Conservation (phyloP, 1,140 invertebrate species). For the Saccostrea glomerata region DNA sequence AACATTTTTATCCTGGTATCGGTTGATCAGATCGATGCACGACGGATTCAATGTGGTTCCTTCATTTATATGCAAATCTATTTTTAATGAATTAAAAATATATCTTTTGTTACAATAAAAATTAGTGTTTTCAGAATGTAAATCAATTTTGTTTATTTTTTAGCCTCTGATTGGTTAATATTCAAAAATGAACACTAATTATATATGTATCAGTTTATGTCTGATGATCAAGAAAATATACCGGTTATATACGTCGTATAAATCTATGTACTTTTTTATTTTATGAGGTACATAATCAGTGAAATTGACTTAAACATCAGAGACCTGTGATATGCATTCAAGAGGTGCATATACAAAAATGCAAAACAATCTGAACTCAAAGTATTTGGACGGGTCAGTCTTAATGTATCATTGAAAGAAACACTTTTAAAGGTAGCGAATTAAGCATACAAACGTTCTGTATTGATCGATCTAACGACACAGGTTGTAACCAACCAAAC, state of each 20-base stretch:
- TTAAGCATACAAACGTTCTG: background rate
- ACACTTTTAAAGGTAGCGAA: background rate
- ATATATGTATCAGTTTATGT: too few relatives aligned
- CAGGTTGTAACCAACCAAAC: constrained; percentile 22
- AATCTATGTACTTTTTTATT: background rate
- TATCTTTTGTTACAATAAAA: too few relatives aligned
- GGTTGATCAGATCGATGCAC: background rate
- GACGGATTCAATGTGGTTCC: too few relatives aligned
- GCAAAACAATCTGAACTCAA: background rate
- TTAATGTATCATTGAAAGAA: background rate
- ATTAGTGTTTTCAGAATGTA: too few relatives aligned
- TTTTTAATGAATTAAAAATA: too few relatives aligned
- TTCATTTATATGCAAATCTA: too few relatives aligned
- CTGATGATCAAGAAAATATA: too few relatives aligned
- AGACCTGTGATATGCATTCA: background rate
- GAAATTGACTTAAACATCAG: background rate
- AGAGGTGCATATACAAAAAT: background rate
- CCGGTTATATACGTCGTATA: too few relatives aligned
- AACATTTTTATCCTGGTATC: background rate
- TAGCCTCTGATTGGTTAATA: too few relatives aligned
- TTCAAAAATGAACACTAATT: too few relatives aligned
- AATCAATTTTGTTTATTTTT: too few relatives aligned
- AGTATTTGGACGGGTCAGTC: background rate
- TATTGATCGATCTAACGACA: constrained; percentile 23
- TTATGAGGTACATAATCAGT: background rate